Conservation (phyloP, 2,113 vertebrate species). For the Bubo blakistoni region DNA sequence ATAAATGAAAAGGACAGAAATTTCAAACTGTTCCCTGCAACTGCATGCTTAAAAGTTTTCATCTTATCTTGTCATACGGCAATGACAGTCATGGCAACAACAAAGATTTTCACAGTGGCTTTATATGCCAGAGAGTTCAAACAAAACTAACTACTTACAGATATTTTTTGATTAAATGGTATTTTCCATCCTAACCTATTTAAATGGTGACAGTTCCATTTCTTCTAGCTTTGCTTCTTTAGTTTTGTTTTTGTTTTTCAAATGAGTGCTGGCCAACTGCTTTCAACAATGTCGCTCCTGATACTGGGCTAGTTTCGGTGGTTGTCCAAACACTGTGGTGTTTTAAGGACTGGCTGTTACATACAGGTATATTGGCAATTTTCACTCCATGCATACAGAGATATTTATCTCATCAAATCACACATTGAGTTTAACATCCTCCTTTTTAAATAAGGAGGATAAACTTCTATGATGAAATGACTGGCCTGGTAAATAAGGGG, state of each 20-base stretch:
- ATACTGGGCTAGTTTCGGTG: background rate
- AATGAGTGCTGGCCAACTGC: background rate
- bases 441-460: background rate
- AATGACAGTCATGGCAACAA: background rate
- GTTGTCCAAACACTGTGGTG: background rate
- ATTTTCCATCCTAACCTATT: background rate
- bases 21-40: background rate
- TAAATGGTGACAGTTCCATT: background rate
- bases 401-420: background rate
- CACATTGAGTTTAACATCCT: background rate
- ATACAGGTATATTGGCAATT: background rate
- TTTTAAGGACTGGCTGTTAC: background rate
- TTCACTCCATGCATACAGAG: background rate
- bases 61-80: background rate
- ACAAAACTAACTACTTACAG: background rate
- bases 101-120: background rate
- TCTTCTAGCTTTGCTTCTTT: background rate
- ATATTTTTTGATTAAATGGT: background rate
- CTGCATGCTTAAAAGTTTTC: background rate
- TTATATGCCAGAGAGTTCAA: background rate
- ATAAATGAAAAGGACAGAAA: conserved; percentile 39
- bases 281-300: background rate
- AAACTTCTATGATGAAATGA: background rate
- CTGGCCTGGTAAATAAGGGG: background rate
- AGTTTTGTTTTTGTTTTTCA: background rate